Evolutionary conservation across 2,797 vertebrate genomes (phyloP).

Genomic region (Myotis planiceps): DNA sequence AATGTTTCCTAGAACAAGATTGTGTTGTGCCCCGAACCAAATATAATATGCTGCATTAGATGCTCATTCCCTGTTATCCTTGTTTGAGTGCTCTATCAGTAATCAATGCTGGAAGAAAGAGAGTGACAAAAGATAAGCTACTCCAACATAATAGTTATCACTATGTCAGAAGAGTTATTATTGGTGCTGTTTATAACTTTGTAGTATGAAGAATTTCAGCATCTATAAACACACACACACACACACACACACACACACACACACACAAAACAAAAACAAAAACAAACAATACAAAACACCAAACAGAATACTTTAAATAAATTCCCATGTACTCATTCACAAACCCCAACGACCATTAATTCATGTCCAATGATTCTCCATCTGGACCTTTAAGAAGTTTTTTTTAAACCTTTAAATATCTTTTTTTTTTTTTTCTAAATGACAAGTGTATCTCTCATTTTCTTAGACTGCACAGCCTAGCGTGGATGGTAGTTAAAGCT

Average conservation of each 20-base stretch:
- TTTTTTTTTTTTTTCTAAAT: neutral
- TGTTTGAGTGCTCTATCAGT: neutral
- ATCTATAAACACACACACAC: neutral
- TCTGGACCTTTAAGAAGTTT: neutral
- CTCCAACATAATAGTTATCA: neutral
- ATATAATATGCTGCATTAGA: neutral
- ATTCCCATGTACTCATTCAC: neutral
- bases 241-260: no score
- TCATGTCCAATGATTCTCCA: neutral
- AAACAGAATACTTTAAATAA: neutral
- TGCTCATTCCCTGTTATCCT: neutral
- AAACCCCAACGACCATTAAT: neutral
- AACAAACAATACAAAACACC: neutral
- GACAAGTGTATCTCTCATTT: neutral
- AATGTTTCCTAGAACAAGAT: neutral
- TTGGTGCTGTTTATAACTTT: neutral
- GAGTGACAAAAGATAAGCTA: neutral
- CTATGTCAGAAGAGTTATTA: neutral
- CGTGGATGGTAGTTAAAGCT: neutral
- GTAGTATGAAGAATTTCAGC: neutral
- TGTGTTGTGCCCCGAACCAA: neutral
- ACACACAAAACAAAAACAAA: neutral
- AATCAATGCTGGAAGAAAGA: neutral
- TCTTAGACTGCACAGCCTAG: neutral
- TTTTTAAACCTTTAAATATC: neutral